Conservation (phyloP, 2,888 invertebrate genomes). For the Neria commutata region DNA sequence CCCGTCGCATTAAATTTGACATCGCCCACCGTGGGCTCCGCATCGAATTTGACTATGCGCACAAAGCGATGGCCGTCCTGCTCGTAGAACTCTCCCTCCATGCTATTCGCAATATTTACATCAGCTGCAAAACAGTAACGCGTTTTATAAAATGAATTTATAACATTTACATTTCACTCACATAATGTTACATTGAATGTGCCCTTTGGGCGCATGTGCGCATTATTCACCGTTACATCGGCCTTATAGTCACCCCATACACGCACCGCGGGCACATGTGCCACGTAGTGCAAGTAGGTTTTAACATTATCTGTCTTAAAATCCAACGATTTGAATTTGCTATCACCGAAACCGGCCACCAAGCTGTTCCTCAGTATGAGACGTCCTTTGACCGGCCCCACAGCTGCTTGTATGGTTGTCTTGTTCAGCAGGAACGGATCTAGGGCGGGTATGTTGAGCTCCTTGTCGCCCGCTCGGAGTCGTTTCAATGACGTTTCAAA, state of each 20-base stretch:
- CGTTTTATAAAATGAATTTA: neutral
- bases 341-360: slow-evolving; percentile 64
- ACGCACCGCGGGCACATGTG: slow-evolving; percentile 65
- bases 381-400: slow-evolving; percentile 44
- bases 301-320: slow-evolving; percentile 61
- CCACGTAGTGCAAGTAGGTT: slow-evolving; percentile 57
- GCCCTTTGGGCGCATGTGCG: slow-evolving; percentile 68
- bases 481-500: slow-evolving; percentile 63
- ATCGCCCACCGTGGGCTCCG: slow-evolving; percentile 69
- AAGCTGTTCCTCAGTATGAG: slow-evolving; percentile 63
- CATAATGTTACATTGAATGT: slow-evolving; percentile 67
- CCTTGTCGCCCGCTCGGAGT: slow-evolving; percentile 50
- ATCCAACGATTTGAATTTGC: slow-evolving; percentile 65
- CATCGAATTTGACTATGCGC: slow-evolving; percentile 65
- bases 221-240: slow-evolving; percentile 67
- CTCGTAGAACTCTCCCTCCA: slow-evolving; percentile 64
- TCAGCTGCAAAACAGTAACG: slow-evolving; percentile 37
- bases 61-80: slow-evolving; percentile 65
- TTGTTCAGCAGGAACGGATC: slow-evolving; percentile 55
- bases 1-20: slow-evolving; percentile 68
- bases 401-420: slow-evolving; percentile 48
- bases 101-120: slow-evolving; percentile 32
- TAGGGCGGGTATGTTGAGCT: slow-evolving; percentile 52
- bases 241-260: slow-evolving; percentile 69
- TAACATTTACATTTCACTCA: slow-evolving; percentile 55